phyloP scores from a whole-genome alignment of 2,888 invertebrate genomes.

The Corythucha ciliata region DNA sequence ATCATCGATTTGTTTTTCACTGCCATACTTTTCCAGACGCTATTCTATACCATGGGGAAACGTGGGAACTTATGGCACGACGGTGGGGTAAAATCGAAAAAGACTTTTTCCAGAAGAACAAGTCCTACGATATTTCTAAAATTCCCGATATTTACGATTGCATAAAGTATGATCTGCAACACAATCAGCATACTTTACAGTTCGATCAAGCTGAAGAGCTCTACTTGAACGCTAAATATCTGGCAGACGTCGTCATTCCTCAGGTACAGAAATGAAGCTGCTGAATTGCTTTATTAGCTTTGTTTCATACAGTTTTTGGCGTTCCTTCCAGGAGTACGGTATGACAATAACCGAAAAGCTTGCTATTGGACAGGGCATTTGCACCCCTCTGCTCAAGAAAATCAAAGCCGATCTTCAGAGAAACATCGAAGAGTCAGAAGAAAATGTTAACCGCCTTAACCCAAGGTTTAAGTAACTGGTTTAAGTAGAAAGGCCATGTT shows the following conservation, averaged over 20 bases:
- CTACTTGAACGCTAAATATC: constrained; percentile 90
- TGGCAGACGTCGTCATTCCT: constrained; percentile 98
- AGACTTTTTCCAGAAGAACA: constrained; percentile 90
- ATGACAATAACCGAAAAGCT: constrained; percentile 90
- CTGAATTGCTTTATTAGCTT: too few relatives aligned
- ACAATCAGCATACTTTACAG: constrained; percentile 91
- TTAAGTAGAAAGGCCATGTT: too few relatives aligned
- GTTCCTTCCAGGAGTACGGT: constrained; percentile 81
- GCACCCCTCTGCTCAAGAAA: constrained; percentile 90
- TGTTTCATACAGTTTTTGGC: too few relatives aligned
- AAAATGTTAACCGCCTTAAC: constrained; percentile 90
- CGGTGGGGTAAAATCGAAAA: constrained; percentile 98
- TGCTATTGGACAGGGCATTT: constrained; percentile 93
- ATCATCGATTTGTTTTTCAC: too few relatives aligned
- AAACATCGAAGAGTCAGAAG: constrained; percentile 86
- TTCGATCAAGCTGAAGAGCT: constrained; percentile 86
- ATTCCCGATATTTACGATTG: constrained; percentile 99
- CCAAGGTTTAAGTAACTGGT: constrained; percentile 59
- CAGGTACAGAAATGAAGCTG: constrained; percentile 52
- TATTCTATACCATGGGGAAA: constrained; percentile 93
- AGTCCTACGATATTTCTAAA: constrained; percentile 93
- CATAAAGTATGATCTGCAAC: constrained; percentile 96
- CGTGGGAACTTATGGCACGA: constrained; percentile 96
- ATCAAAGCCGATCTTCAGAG: constrained; percentile 88
- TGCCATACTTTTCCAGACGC: constrained; percentile 62